These are phyloP conservation scores for Oryzias curvinotus DNA, from an alignment of 2,113 vertebrate species.

Conservation along the genomic window DNA sequence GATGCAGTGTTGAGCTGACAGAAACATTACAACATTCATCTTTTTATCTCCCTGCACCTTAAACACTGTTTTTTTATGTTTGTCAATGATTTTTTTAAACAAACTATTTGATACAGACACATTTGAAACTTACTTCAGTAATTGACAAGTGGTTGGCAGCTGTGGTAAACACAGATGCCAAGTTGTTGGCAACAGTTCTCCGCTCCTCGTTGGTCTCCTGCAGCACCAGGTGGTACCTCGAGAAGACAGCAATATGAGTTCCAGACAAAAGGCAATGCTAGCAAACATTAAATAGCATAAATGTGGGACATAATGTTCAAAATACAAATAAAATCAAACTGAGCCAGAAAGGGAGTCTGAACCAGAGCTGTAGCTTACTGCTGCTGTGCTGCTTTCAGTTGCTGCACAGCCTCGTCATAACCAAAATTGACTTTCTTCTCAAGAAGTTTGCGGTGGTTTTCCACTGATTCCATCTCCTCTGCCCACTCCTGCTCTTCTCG, in stretches of 20 bases:
- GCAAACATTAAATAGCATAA: not conserved
- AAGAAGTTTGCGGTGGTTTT: slow-evolving; percentile 70
- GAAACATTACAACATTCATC: not conserved
- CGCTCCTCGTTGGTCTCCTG: slow-evolving; percentile 79
- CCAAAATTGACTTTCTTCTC: slow-evolving; percentile 74
- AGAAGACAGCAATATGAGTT: not conserved
- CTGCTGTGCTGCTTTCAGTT: slow-evolving; percentile 74
- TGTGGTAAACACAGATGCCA: slow-evolving; percentile 62
- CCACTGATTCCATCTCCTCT: slow-evolving; percentile 69
- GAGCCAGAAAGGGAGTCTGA: not conserved
- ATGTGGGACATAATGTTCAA: too few relatives aligned
- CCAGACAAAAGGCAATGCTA: not conserved
- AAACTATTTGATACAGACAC: not conserved
- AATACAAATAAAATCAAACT: not conserved
- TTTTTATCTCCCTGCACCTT: not conserved
- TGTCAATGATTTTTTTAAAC: not conserved
- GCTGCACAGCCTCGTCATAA: slow-evolving; percentile 70
- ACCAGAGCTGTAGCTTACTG: slow-evolving; percentile 60
- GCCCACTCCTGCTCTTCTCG: slow-evolving; percentile 75
- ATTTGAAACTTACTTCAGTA: slow-evolving; percentile 66
- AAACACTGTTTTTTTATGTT: too few relatives aligned
- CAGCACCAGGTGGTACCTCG: slow-evolving; percentile 78
- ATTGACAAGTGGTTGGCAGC: slow-evolving; percentile 65
- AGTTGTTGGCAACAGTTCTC: slow-evolving; percentile 72
- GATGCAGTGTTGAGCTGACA: not conserved